These are phyloP conservation scores for Pseudochromis fuscus DNA, from an alignment of 2,797 vertebrate genomes.

Conservation along the genomic window DNA sequence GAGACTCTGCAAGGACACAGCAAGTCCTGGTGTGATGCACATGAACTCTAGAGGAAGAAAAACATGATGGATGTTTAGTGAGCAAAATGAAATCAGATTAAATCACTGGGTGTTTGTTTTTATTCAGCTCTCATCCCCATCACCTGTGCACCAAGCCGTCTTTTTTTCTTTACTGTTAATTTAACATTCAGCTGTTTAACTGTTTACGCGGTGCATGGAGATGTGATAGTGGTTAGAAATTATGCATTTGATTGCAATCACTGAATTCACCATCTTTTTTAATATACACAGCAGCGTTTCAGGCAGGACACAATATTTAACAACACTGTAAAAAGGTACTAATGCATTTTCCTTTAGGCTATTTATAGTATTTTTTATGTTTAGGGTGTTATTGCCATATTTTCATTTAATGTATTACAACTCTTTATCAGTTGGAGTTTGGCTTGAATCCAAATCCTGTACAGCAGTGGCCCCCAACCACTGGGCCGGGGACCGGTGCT, in stretches of 20 bases:
- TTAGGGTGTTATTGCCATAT: too few species aligned
- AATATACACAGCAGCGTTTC: background rate
- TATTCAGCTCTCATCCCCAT: background rate
- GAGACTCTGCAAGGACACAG: constrained; percentile 12
- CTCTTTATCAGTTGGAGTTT: too few species aligned
- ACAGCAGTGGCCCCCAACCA: too few species aligned
- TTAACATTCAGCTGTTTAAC: background rate
- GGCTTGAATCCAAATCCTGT: too few species aligned
- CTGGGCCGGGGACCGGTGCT: too few species aligned
- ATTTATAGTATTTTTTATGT: too few species aligned
- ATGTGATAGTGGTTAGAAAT: background rate
- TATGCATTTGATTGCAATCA: constrained; percentile 5
- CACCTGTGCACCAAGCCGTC: background rate
- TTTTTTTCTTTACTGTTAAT: constrained; percentile 1
- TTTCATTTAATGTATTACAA: too few species aligned
- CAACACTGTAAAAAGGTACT: too few species aligned
- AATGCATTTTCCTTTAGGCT: too few species aligned
- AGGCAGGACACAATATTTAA: background rate
- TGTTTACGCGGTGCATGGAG: background rate
- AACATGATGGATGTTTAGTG: background rate
- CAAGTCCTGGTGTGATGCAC: constrained; percentile 10
- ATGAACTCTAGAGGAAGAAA: background rate
- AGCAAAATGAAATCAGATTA: background rate
- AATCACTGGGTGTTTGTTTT: background rate
- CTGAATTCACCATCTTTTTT: constrained; percentile 1